These are phyloP conservation scores for Regulus satrapa DNA, from an alignment of 2,113 vertebrate genomes.

Conservation along the genomic window DNA sequence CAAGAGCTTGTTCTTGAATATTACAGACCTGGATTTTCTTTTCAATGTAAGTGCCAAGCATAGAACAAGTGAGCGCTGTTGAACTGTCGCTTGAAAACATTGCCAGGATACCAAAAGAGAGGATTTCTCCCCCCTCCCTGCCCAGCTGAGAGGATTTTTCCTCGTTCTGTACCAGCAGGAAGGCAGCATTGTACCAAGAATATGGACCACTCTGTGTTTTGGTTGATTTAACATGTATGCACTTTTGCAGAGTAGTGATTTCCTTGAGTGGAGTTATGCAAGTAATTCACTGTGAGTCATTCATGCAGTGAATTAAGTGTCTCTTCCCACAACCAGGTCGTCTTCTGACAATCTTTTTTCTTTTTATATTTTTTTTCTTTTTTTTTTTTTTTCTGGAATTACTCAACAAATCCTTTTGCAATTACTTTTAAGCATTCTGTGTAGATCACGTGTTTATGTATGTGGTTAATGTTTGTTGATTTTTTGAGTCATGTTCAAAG, in stretches of 20 bases:
- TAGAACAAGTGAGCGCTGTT: not conserved
- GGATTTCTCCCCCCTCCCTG: not conserved
- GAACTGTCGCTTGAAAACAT: not conserved
- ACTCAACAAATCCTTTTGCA: conserved; percentile 42
- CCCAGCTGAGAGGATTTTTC: not conserved
- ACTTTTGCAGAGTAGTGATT: conserved; percentile 30
- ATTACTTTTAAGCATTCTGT: conserved; percentile 13
- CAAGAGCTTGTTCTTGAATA: not conserved
- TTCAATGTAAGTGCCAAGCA: not conserved
- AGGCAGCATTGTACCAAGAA: not conserved
- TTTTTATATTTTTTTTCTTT: too few relatives aligned
- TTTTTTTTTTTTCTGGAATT: not conserved
- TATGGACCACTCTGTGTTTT: conserved; percentile 17
- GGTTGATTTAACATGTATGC: conserved; percentile 53
- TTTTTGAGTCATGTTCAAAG: not conserved
- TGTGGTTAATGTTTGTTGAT: not conserved
- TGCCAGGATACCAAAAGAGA: not conserved
- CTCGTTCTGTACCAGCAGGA: not conserved
- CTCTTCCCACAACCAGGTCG: conserved; percentile 40
- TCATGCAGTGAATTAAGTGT: conserved; percentile 53
- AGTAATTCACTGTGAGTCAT: conserved; percentile 52
- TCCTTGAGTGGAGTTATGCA: conserved; percentile 42
- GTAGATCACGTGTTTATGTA: not conserved
- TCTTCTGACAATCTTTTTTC: conserved; percentile 6
- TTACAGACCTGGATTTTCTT: not conserved